phyloP scores from a whole-genome alignment of 1,140 invertebrate species.

The Diorhabda elongata region DNA sequence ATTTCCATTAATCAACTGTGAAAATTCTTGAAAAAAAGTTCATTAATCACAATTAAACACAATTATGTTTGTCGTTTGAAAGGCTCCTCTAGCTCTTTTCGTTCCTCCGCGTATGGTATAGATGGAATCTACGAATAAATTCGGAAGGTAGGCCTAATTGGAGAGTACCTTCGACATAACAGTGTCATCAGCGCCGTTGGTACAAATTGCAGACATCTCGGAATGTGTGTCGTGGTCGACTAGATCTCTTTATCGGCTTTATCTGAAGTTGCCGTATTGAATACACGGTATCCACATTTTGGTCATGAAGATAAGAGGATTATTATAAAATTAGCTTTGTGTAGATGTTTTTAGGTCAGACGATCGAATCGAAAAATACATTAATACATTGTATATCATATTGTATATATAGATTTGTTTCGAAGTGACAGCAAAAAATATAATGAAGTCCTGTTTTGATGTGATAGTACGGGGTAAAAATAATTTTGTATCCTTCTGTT shows the following conservation, averaged over 20 bases:
- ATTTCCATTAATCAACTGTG: too few relatives aligned
- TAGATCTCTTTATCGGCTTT: conserved; percentile 34
- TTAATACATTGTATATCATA: too few relatives aligned
- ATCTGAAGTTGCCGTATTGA: conserved; percentile 29
- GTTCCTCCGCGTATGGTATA: too few relatives aligned
- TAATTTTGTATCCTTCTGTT: not conserved
- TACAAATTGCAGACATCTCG: conserved; percentile 40
- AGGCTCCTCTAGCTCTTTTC: too few relatives aligned
- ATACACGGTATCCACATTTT: conserved; percentile 35
- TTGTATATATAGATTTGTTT: too few relatives aligned
- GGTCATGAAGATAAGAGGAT: conserved; percentile 20
- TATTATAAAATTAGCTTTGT: not conserved
- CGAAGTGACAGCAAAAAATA: not conserved
- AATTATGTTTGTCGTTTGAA: too few relatives aligned
- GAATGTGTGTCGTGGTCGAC: conserved; percentile 31
- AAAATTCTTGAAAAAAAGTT: too few relatives aligned
- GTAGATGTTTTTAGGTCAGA: too few relatives aligned
- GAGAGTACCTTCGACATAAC: conserved; percentile 19
- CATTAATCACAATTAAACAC: too few relatives aligned
- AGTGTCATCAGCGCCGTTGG: conserved; percentile 19
- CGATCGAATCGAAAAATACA: too few relatives aligned
- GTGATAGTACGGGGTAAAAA: not conserved
- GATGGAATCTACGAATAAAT: not conserved
- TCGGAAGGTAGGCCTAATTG: conserved; percentile 22
- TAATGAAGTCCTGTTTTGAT: not conserved